Evolutionary conservation across 2,888 invertebrate species (phyloP), one percentile per base, ranked within the genome.

Genomic region (Galerucella calmariensis): DNA sequence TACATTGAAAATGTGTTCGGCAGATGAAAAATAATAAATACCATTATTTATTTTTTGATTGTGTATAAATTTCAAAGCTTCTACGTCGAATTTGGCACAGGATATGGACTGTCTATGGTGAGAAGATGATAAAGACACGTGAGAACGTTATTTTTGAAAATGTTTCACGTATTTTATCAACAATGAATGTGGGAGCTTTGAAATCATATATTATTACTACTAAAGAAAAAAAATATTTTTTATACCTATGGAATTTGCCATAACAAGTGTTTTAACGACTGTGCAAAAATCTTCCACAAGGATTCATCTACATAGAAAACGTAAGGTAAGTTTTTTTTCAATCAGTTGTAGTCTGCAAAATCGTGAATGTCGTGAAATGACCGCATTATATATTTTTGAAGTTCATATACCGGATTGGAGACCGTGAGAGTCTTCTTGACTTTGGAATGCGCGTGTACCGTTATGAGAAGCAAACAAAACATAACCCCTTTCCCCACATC

Each of bases 401-500:
- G 68, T 74, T 69, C 72, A 76, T 75, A 67, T 69, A 68, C 58
- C 41, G 63, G 68, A 48, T 20, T 69, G 66, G 62, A 72, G 77
- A 77, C 77, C 79, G 78, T 80, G 81, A 79, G 80, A 79, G 80
- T 81, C 79, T 82, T 81, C 81, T 79, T 76, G 77, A 67, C 78
- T 74, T 78, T 82, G 84, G 84, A 84, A 85, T 85, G 84, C 83
- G 82, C 81, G 80, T 83, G 82, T 82, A 82, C 84, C 84, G 84
- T 85, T 84, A 84, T 78, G 81, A 80, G 81, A 80, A 79, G 80
- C 81, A 82, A 82, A 83, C 83, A 83, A 83, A 83, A 83, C 83
- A 83, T 78, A 78, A 72, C 78, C 72, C 75, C 76, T 71, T 75
- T 66, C 77, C 74, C 75, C 75, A 20, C 74, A 68, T 70, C 51